Evolutionary conservation across 2,113 vertebrate species (phyloP), one percentile per base, ranked within the genome.

Genomic region (Platichthys flesus): DNA sequence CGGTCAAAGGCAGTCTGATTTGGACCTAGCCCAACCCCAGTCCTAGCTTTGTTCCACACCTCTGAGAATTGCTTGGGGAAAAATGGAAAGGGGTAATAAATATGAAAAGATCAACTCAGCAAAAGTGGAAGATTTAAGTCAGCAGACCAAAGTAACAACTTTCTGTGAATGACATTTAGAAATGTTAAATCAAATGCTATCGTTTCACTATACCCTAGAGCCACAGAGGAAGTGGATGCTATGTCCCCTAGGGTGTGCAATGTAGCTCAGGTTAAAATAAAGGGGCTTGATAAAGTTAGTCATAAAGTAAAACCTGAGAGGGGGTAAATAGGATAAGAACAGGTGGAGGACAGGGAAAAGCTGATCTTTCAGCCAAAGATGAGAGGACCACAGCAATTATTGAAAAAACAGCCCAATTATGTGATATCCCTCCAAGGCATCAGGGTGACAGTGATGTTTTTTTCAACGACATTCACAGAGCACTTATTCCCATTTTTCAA

Each of bases 341-440:
- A 80, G 76, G 84, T 78, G 65, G 79, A 62, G 47, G 66, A 82
- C 62, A 66, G 67, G 45, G 71, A 64, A 68, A 63, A 55, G 31
- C 69, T 10, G 52, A 85, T 85, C 65, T 79, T 75, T 81, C 80
- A 77, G 59, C 66, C 65, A 71, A 83, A 77, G 70, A 85, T 76
- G 74, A 81, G 67, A 85, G 37, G 62, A 83, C 74, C 40, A 63
- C 62, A 76, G 84, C 79, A 87, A 87, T 88, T 87, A 88, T 72
- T 75, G 75, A 52, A 81, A 63, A 83, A 85, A 83, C 76, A 75
- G 86, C 69, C 84, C 84, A 90, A 85, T 88, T 90, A 83, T 77
- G 63, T 71, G 62, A 60, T 79, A 74, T 76, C 67, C 74, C 79
- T 80, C 72, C 26, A 56, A 86, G 86, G 71, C 79, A 69, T 61